Conservation (phyloP, 1,140 invertebrate genomes). For the Lucilia cuprina region DNA sequence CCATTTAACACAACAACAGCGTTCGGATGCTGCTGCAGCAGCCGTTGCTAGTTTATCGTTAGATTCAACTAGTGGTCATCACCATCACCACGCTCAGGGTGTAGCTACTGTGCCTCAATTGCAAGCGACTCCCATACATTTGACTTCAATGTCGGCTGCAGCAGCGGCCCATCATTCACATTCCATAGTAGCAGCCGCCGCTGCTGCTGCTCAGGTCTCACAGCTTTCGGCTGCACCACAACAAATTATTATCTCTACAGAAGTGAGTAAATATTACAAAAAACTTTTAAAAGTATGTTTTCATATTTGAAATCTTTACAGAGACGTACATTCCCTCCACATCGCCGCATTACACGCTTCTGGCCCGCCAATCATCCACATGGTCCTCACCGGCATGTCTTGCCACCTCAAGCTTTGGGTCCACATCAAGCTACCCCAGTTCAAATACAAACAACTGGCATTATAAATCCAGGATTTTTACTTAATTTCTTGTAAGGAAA, state of each 20-base stretch:
- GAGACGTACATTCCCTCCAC: constrained; percentile 63
- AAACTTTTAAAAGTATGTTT: not conserved
- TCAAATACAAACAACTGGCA: constrained; percentile 65
- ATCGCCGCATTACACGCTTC: constrained; percentile 64
- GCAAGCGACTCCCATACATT: constrained; percentile 62
- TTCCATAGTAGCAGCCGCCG: constrained; percentile 64
- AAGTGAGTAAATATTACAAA: constrained; percentile 44
- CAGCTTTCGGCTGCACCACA: constrained; percentile 56
- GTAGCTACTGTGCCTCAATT: constrained; percentile 53
- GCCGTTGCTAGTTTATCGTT: constrained; percentile 54
- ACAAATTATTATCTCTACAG: constrained; percentile 67
- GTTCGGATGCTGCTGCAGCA: constrained; percentile 51
- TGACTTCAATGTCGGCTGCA: constrained; percentile 62
- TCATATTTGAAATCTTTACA: constrained; percentile 41
- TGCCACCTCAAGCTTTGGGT: constrained; percentile 56
- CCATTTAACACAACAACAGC: constrained; percentile 60
- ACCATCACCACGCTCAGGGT: constrained; percentile 46
- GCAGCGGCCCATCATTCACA: constrained; percentile 60
- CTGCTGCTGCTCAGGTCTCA: constrained; percentile 58
- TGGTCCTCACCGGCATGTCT: constrained; percentile 54
- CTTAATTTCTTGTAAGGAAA: constrained; percentile 80
- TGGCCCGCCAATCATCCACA: constrained; percentile 62
- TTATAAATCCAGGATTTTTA: constrained; percentile 74
- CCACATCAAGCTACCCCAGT: constrained; percentile 64
- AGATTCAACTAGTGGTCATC: constrained; percentile 50